A percentile compares a stretch with the other conserved stretches of the same genome.
Conservation (phyloP, 2,113 vertebrate genomes). For the Notiomystis cincta region DNA sequence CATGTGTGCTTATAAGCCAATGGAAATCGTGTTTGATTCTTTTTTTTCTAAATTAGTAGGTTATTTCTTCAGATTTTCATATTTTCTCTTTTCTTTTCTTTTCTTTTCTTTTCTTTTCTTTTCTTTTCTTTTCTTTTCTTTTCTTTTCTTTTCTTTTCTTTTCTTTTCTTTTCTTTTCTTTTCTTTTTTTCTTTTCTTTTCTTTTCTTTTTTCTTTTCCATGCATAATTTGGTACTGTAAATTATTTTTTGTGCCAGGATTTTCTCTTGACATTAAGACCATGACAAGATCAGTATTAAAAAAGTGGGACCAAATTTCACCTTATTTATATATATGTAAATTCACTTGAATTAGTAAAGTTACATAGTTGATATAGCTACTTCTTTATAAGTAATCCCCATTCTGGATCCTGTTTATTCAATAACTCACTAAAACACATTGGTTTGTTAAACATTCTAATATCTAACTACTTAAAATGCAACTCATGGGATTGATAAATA, state of each 20-base stretch:
- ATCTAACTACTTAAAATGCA: neutral
- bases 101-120: no score
- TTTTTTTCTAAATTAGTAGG: neutral
- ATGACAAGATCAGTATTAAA: neutral
- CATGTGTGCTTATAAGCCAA: neutral
- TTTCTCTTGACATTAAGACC: neutral
- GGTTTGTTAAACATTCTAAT: neutral
- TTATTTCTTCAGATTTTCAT: neutral
- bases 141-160: neutral
- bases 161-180: no score
- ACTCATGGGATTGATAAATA: neutral
- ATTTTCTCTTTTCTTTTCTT: accelerated
- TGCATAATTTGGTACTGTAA: neutral
- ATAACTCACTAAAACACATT: neutral
- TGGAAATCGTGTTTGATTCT: neutral
- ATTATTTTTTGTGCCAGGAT: neutral
- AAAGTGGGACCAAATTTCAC: neutral
- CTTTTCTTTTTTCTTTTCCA: no score
- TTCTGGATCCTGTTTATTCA: neutral
- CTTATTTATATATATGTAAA: neutral
- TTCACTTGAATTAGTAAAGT: neutral
- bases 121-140: no score
- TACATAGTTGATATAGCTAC: neutral
- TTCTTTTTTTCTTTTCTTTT: no score
- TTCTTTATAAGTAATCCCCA: neutral